phyloP scores from a whole-genome alignment of 2,113 vertebrate species.

The Pelobates fuscus region DNA sequence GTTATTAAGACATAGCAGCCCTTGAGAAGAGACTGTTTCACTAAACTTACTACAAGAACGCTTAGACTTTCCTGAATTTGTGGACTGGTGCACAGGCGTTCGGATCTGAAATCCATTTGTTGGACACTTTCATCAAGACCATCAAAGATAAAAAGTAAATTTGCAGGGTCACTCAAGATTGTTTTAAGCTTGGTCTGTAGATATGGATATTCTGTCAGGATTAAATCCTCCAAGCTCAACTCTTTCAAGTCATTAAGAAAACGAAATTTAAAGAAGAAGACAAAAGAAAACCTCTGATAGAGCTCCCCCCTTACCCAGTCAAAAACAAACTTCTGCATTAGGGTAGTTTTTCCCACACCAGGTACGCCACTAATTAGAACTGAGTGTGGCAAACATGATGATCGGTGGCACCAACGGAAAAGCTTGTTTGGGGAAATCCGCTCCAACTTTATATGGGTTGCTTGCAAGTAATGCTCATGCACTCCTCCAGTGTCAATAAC shows the following conservation, averaged over 20 bases:
- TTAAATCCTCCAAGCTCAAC: conserved; percentile 54
- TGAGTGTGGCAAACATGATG: not conserved
- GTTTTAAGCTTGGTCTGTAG: conserved; percentile 28
- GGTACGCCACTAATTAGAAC: conserved; percentile 62
- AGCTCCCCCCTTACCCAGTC: conserved; percentile 26
- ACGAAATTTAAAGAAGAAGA: conserved; percentile 60
- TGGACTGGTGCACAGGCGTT: conserved; percentile 49
- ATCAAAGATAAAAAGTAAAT: conserved; percentile 70
- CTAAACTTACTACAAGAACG: conserved; percentile 63
- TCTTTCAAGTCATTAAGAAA: conserved; percentile 50
- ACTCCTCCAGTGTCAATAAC: conserved; percentile 12
- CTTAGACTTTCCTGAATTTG: conserved; percentile 43
- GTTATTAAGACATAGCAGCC: conserved; percentile 64
- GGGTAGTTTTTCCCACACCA: conserved; percentile 71
- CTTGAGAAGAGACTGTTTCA: conserved; percentile 61
- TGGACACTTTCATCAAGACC: conserved; percentile 61
- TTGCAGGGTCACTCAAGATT: conserved; percentile 56
- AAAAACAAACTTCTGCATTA: conserved; percentile 60
- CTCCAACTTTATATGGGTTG: not conserved
- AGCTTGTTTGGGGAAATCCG: conserved; percentile 7
- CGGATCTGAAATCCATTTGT: conserved; percentile 50
- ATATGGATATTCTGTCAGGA: conserved; percentile 48
- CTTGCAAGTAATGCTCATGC: conserved; percentile 11
- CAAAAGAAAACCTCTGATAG: conserved; percentile 50
- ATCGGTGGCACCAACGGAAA: conserved; percentile 38